Percentiles rank a stretch among this genome's conserved stretches.
These are phyloP conservation scores for Trogon surrucura DNA, from an alignment of 2,113 vertebrate species.

Conservation along the genomic window DNA sequence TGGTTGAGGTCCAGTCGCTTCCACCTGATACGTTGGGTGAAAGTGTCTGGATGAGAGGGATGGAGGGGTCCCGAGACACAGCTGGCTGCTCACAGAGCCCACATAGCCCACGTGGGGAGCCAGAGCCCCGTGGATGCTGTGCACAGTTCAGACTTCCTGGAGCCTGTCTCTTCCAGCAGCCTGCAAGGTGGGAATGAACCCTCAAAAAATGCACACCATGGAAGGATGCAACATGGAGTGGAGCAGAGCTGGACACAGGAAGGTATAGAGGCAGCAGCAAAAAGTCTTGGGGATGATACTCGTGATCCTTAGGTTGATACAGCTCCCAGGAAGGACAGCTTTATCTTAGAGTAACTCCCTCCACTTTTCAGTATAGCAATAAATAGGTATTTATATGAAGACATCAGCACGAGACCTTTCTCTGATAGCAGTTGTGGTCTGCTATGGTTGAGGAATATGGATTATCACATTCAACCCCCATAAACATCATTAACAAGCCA, in stretches of 20 bases:
- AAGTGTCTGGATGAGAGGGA: background rate
- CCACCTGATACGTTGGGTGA: background rate
- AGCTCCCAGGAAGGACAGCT: background rate
- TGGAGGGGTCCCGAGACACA: background rate
- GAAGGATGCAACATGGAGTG: rapidly evolving
- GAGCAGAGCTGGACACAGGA: background rate
- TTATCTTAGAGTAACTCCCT: background rate
- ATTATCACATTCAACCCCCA: background rate
- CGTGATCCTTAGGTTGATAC: background rate
- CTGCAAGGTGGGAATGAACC: background rate
- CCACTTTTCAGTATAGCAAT: background rate
- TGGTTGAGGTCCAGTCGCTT: constrained; percentile 1
- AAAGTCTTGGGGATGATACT: background rate
- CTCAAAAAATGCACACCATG: background rate
- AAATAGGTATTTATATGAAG: background rate
- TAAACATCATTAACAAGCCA: background rate
- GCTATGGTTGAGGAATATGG: background rate
- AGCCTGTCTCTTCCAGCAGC: background rate
- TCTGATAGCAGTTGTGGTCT: background rate
- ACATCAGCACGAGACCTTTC: background rate
- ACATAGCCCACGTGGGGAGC: rapidly evolving
- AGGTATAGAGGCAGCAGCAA: background rate
- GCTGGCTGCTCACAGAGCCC: background rate
- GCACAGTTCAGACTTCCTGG: background rate
- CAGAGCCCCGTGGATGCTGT: background rate